Percentiles rank a stretch among this genome's conserved stretches.
phyloP scores from a whole-genome alignment of 1,140 invertebrate genomes.

The Diorhabda sublineata region DNA sequence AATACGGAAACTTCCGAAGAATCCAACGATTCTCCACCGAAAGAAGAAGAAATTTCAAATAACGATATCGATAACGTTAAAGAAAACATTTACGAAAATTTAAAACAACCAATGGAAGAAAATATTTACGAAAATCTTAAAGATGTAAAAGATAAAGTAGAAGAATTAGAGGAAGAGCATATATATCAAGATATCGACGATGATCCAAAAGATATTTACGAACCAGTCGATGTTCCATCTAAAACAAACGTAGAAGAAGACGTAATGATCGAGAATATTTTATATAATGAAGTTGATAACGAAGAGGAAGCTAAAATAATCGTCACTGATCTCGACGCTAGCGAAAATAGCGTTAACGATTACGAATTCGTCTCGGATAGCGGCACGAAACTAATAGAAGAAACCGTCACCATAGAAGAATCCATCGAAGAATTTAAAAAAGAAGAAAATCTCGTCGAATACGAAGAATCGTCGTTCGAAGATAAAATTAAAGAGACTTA shows the following conservation, averaged over 20 bases:
- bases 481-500: constrained; percentile 24
- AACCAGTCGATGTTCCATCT: background rate
- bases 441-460: constrained; percentile 1
- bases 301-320: background rate
- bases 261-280: constrained; percentile 6
- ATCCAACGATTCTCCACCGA: constrained; percentile 15
- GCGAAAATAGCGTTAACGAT: constrained; percentile 11
- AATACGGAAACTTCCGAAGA: constrained; percentile 23
- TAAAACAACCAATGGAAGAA: constrained; percentile 22
- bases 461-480: constrained; percentile 13
- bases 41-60: constrained; percentile 9
- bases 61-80: constrained; percentile 20
- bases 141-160: constrained; percentile 9
- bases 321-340: constrained; percentile 10
- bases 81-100: constrained; percentile 33
- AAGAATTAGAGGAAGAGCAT: constrained; percentile 21
- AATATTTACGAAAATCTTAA: constrained; percentile 37
- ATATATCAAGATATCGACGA: constrained; percentile 34
- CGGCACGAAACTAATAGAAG: constrained; percentile 19
- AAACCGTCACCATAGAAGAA: constrained; percentile 8
- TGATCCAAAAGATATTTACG: constrained; percentile 8
- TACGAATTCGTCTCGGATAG: constrained; percentile 8
- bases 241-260: background rate
- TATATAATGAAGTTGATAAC: constrained; percentile 5
- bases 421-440: background rate